These are phyloP conservation scores for Phocides pigmalion DNA, from an alignment of 1,140 invertebrate species.

Conservation along the genomic window DNA sequence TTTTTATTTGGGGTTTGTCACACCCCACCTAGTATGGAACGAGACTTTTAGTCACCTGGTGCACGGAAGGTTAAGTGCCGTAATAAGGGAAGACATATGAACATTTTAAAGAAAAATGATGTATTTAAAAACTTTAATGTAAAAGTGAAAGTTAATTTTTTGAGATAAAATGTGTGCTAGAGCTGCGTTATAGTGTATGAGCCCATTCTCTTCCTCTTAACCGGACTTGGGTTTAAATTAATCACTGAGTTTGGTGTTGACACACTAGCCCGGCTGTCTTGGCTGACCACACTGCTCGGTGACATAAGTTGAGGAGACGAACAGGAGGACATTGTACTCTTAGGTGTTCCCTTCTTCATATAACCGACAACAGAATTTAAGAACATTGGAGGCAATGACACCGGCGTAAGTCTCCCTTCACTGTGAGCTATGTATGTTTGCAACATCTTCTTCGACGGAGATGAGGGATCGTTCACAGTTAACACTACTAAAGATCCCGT, in stretches of 20 bases:
- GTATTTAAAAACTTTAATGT: background rate
- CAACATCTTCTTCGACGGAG: slow-evolving; percentile 71
- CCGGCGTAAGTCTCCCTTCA: slow-evolving; percentile 58
- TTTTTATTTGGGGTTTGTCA: no score
- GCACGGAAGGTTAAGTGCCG: no score
- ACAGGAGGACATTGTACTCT: slow-evolving; percentile 43
- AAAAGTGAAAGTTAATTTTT: background rate
- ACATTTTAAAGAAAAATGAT: no score
- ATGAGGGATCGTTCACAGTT: slow-evolving; percentile 68
- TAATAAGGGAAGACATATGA: no score
- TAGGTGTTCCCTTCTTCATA: slow-evolving; percentile 66
- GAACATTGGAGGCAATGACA: slow-evolving; percentile 56
- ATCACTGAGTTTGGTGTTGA: slow-evolving; percentile 49
- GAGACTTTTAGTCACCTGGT: no score
- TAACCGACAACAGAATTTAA: slow-evolving; percentile 72
- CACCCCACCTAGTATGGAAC: no score
- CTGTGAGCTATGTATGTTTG: slow-evolving; percentile 73
- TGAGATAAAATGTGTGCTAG: slow-evolving; percentile 30
- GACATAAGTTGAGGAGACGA: slow-evolving; percentile 60
- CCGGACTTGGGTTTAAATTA: slow-evolving; percentile 46
- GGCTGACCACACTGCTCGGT: slow-evolving; percentile 56
- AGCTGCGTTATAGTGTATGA: slow-evolving; percentile 71
- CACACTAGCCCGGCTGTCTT: slow-evolving; percentile 51
- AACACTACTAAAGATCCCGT: slow-evolving; percentile 70
- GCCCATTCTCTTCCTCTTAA: slow-evolving; percentile 56